phyloP scores from a whole-genome alignment of 2,797 vertebrate genomes.

The Poecilia picta region DNA sequence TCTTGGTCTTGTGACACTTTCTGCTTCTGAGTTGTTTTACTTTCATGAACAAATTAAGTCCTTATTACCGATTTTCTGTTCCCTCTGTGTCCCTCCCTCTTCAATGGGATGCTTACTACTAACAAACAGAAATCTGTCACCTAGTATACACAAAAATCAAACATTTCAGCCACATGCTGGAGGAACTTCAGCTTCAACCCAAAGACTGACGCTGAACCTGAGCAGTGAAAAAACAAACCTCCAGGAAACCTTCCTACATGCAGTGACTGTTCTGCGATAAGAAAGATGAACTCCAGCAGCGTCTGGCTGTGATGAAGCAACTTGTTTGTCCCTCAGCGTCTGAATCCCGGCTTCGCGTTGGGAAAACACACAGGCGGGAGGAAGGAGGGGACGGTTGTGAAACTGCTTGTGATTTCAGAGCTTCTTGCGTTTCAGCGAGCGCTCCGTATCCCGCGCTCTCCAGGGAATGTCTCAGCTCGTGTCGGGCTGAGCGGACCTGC shows the following conservation, averaged over 20 bases:
- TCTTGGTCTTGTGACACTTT: no score
- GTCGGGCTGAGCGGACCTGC: constrained; percentile 65
- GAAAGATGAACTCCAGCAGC: background rate
- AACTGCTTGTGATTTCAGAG: constrained; percentile 62
- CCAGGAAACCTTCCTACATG: background rate
- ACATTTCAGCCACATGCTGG: background rate
- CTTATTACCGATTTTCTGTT: no score
- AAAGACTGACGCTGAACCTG: no score
- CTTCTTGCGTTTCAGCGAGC: constrained; percentile 65
- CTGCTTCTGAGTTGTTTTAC: no score
- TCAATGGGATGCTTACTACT: background rate
- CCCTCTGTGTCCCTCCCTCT: background rate
- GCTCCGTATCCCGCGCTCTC: constrained; percentile 72
- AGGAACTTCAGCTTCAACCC: background rate
- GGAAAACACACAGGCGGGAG: constrained; percentile 14
- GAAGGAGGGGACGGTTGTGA: constrained; percentile 49
- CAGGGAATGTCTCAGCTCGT: constrained; percentile 81
- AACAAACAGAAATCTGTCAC: background rate
- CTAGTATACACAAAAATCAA: background rate
- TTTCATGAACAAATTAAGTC: no score
- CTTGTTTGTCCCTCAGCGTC: constrained; percentile 17
- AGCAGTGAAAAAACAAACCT: background rate
- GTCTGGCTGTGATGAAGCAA: constrained; percentile 10
- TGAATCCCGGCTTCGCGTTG: constrained; percentile 35
- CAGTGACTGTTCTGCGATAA: background rate